A percentile compares a stretch with the other conserved stretches of the same genome.
phyloP scores from a whole-genome alignment of 2,113 vertebrate species.

The Hyperopisus bebe region DNA sequence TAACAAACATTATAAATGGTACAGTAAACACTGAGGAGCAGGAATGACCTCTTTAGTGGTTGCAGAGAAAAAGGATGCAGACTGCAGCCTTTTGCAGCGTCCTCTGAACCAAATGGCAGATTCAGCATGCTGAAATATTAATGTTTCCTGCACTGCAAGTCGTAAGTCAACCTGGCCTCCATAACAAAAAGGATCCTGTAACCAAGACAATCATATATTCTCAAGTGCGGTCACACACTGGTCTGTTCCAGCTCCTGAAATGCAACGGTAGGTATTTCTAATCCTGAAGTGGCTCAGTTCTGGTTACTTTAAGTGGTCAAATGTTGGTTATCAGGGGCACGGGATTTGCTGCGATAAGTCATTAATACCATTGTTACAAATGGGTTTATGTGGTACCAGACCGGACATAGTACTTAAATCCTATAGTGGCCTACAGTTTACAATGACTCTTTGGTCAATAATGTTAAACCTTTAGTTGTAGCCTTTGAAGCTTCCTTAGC shows the following conservation, averaged over 20 bases:
- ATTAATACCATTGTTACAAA: not conserved
- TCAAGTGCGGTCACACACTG: not conserved
- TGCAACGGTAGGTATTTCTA: not conserved
- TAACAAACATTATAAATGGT: not conserved
- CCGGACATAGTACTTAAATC: not conserved
- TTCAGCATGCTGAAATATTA: slow-evolving; percentile 23
- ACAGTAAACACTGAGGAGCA: not conserved
- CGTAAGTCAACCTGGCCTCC: not conserved
- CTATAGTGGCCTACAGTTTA: not conserved
- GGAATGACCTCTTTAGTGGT: not conserved
- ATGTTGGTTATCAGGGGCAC: too few relatives aligned
- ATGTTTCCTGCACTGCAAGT: slow-evolving; percentile 10
- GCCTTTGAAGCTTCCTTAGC: not conserved
- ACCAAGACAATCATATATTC: not conserved
- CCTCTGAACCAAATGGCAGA: not conserved
- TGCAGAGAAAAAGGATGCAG: not conserved
- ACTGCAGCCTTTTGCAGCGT: not conserved
- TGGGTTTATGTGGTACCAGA: not conserved
- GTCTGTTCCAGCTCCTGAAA: not conserved
- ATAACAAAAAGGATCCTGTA: not conserved
- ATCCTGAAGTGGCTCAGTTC: not conserved
- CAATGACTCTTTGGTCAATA: not conserved
- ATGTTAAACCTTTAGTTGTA: not conserved
- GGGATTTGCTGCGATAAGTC: not conserved
- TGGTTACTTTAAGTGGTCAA: not conserved